A percentile compares a stretch with the other conserved stretches of the same genome.
phyloP scores from a whole-genome alignment of 2,113 vertebrate genomes.

The Brachypteracias leptosomus region DNA sequence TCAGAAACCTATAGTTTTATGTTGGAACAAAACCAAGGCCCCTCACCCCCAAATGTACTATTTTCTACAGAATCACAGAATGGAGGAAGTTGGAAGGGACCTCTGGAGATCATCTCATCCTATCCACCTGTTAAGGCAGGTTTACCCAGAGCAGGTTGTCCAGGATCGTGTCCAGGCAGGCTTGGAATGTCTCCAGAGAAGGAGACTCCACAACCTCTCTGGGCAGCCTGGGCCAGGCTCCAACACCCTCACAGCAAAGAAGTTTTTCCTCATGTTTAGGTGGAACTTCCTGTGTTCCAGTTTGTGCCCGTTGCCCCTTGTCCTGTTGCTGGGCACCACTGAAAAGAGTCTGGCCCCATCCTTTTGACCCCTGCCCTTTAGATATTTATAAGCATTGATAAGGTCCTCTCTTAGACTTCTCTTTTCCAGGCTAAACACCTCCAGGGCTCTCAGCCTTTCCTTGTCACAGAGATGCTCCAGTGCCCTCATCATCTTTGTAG shows the following conservation, averaged over 20 bases:
- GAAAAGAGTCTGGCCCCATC: not conserved
- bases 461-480: not conserved
- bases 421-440: not conserved
- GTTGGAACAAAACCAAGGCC: not conserved
- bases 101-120: not conserved
- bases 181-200: not conserved
- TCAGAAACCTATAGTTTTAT: not conserved
- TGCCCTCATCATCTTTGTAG: not conserved
- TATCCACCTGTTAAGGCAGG: not conserved
- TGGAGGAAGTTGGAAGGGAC: not conserved
- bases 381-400: not conserved
- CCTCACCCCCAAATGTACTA: fast-evolving
- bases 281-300: not conserved
- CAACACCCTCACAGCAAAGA: not conserved
- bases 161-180: not conserved
- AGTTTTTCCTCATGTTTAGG: not conserved
- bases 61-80: not conserved
- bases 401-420: not conserved
- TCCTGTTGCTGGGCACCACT: not conserved
- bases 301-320: not conserved
- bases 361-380: not conserved
- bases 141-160: not conserved
- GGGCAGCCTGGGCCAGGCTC: not conserved
- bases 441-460: not conserved
- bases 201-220: not conserved